phyloP scores from a whole-genome alignment of 2,113 vertebrate genomes.

The Furnarius figulus region DNA sequence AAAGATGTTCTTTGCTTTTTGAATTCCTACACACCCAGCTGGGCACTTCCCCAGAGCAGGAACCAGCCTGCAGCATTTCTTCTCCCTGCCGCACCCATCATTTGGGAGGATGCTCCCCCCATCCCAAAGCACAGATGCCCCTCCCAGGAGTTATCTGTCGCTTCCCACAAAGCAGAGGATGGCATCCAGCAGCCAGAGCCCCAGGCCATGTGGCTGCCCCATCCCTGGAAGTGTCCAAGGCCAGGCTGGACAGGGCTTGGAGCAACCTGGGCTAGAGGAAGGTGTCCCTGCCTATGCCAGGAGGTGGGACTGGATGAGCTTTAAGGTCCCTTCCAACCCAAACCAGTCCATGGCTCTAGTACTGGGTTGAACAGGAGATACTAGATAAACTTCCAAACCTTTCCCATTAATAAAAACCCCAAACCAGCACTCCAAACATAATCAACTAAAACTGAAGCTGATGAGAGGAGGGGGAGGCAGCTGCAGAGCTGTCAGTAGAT shows the following conservation, averaged over 20 bases:
- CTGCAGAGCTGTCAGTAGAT: not conserved
- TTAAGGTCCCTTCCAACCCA: not conserved
- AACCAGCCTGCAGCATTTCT: fast-evolving
- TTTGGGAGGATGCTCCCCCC: not conserved
- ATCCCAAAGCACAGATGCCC: not conserved
- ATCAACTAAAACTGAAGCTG: not conserved
- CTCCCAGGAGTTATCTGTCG: not conserved
- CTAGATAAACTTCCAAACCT: not conserved
- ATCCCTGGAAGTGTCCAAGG: not conserved
- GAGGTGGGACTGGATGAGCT: not conserved
- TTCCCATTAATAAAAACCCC: not conserved
- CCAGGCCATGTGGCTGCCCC: not conserved
- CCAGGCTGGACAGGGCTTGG: not conserved
- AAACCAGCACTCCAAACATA: not conserved
- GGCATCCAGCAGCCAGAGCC: not conserved
- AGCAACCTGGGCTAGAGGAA: not conserved
- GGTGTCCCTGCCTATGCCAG: not conserved
- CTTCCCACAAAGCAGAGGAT: not conserved
- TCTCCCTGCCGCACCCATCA: not conserved
- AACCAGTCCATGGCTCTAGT: not conserved
- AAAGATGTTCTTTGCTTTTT: constrained; percentile 15
- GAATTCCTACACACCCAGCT: not conserved
- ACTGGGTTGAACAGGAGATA: fast-evolving
- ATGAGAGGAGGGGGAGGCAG: not conserved
- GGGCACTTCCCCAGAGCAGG: not conserved